phyloP scores from a whole-genome alignment of 2,113 vertebrate species.

The Octodon degus region DNA sequence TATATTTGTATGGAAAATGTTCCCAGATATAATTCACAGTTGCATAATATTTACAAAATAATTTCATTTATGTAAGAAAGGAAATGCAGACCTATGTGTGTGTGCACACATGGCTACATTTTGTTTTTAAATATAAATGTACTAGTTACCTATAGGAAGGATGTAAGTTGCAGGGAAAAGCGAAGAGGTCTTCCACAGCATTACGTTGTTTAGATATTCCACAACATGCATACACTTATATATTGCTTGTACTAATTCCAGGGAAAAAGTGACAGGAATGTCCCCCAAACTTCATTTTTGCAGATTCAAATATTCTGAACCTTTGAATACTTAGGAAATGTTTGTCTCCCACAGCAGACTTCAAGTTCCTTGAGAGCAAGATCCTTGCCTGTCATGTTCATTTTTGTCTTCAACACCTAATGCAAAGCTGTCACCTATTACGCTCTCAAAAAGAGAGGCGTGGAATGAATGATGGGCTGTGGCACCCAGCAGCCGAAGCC shows the following conservation, averaged over 20 bases:
- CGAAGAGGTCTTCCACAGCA: background rate
- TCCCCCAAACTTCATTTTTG: background rate
- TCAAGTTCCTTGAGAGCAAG: conserved; percentile 69
- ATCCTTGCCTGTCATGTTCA: conserved; percentile 3
- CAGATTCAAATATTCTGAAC: conserved; percentile 1
- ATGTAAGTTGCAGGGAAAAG: background rate
- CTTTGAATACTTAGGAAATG: conserved; percentile 10
- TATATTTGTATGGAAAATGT: conserved; percentile 1
- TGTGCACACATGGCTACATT: background rate
- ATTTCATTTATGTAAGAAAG: background rate
- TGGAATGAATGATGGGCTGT: conserved; percentile 28
- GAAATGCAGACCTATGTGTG: background rate
- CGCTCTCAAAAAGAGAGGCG: background rate
- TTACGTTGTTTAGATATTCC: background rate
- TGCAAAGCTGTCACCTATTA: conserved; percentile 51
- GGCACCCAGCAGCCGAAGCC: conserved; percentile 31
- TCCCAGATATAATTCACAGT: background rate
- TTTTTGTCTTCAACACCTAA: conserved; percentile 45
- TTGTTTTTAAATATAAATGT: conserved; percentile 44
- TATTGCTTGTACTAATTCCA: background rate
- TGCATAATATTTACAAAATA: background rate
- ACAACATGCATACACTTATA: background rate
- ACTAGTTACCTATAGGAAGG: background rate
- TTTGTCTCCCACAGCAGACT: conserved; percentile 23
- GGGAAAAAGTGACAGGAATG: background rate